Conservation (phyloP, 1,140 invertebrate genomes). For the Drosophila burlai region DNA sequence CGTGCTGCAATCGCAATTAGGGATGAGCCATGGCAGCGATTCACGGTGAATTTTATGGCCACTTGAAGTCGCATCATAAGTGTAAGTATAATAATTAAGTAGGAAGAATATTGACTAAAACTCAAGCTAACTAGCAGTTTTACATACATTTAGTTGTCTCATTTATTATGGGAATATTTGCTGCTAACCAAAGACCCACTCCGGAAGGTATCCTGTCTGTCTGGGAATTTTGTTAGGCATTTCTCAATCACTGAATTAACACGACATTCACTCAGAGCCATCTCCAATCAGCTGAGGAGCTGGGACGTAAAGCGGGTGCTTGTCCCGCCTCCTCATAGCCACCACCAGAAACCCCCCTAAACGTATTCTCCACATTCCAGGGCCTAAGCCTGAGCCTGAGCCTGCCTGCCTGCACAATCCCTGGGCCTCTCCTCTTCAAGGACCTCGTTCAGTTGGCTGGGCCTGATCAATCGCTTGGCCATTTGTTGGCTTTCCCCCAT, state of each 20-base stretch:
- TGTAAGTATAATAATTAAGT: not conserved
- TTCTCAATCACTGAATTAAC: constrained; percentile 25
- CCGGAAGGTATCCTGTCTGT: not conserved
- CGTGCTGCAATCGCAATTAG: constrained; percentile 41
- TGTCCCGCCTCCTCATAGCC: not conserved
- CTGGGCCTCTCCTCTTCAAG: not conserved
- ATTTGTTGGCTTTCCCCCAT: constrained; percentile 58
- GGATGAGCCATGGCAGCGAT: constrained; percentile 37
- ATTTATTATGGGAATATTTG: not conserved
- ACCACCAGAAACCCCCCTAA: too few relatives aligned
- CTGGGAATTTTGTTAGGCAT: constrained; percentile 1
- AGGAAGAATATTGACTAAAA: not conserved
- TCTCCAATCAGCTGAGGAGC: constrained; percentile 15
- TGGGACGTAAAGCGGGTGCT: not conserved
- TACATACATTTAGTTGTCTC: not conserved
- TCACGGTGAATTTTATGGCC: constrained; percentile 20
- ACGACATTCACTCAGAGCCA: constrained; percentile 14
- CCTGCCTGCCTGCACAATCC: not conserved
- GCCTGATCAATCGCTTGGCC: constrained; percentile 59
- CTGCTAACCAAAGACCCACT: not conserved
- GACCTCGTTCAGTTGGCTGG: constrained; percentile 7
- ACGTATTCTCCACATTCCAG: not conserved
- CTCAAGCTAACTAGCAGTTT: too few relatives aligned
- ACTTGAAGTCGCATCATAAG: not conserved
- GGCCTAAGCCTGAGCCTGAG: not conserved